These are phyloP conservation scores for Achroia grisella DNA, from an alignment of 1,140 invertebrate genomes.

Conservation along the genomic window DNA sequence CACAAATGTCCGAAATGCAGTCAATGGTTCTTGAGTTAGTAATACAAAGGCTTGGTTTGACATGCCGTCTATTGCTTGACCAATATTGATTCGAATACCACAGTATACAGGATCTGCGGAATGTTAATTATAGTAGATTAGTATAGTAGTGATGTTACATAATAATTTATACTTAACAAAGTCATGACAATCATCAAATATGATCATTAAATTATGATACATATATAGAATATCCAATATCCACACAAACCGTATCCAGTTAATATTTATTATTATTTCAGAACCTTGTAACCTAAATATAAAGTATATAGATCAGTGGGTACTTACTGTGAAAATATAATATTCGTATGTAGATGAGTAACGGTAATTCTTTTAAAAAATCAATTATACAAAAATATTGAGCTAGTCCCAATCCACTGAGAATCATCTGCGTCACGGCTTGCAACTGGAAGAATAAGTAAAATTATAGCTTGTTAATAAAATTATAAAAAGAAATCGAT, in stretches of 20 bases:
- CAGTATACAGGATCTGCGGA: conserved; percentile 37
- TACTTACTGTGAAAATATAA: conserved; percentile 57
- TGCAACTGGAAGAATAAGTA: conserved; percentile 46
- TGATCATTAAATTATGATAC: too few relatives aligned
- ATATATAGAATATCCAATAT: too few relatives aligned
- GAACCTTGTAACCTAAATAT: too few relatives aligned
- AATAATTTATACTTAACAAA: too few relatives aligned
- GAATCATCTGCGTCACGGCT: conserved; percentile 23
- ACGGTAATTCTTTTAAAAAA: conserved; percentile 32
- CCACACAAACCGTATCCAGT: too few relatives aligned
- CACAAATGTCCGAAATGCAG: conserved; percentile 32
- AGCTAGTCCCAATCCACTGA: conserved; percentile 21
- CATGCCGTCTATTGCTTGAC: conserved; percentile 30
- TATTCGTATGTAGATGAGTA: conserved; percentile 36
- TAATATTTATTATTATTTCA: too few relatives aligned
- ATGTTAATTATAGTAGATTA: too few relatives aligned
- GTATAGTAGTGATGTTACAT: too few relatives aligned
- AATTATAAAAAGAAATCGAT: background rate
- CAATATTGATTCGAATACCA: conserved; percentile 37
- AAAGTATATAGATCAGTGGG: background rate
- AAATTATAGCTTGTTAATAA: background rate
- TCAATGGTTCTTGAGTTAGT: conserved; percentile 23
- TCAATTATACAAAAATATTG: conserved; percentile 49
- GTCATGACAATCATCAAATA: too few relatives aligned
- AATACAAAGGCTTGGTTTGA: conserved; percentile 40